Conservation (phyloP, 2,888 invertebrate genomes). For the Busseola fusca region DNA sequence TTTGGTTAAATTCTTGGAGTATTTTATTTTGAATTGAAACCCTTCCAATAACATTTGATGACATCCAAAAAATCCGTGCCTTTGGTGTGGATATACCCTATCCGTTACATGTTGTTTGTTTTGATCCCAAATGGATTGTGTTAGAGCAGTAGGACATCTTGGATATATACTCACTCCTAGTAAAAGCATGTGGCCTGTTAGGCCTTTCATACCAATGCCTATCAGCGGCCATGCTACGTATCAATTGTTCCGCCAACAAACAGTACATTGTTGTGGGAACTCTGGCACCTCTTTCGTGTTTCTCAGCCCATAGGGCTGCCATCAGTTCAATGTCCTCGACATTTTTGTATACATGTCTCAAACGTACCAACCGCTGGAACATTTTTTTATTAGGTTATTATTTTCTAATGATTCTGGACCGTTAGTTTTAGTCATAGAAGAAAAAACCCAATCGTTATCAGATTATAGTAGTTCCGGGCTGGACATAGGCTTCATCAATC, state of each 20-base stretch:
- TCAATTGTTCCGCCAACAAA: constrained; percentile 94
- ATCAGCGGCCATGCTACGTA: constrained; percentile 93
- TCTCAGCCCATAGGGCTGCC: constrained; percentile 95
- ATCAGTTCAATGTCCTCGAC: constrained; percentile 95
- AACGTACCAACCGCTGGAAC: constrained; percentile 54
- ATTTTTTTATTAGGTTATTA: too few species aligned
- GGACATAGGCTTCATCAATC: neutral
- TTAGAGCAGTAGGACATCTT: too few species aligned
- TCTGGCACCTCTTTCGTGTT: constrained; percentile 93
- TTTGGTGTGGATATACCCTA: too few species aligned
- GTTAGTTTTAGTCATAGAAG: too few species aligned
- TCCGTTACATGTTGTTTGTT: too few species aligned
- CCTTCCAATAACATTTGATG: too few species aligned
- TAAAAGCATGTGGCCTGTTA: constrained; percentile 66
- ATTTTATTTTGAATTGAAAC: too few species aligned
- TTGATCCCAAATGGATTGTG: too few species aligned
- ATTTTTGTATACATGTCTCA: constrained; percentile 75
- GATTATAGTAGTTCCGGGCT: too few species aligned
- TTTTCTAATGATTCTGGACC: neutral
- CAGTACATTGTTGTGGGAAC: constrained; percentile 96
- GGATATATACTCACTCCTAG: constrained; percentile 59
- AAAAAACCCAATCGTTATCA: too few species aligned
- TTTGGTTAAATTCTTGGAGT: too few species aligned
- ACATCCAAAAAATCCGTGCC: too few species aligned
- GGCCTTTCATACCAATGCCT: constrained; percentile 91